Evolutionary conservation across 2,797 vertebrate genomes (phyloP).

Genomic region (Huso huso): DNA sequence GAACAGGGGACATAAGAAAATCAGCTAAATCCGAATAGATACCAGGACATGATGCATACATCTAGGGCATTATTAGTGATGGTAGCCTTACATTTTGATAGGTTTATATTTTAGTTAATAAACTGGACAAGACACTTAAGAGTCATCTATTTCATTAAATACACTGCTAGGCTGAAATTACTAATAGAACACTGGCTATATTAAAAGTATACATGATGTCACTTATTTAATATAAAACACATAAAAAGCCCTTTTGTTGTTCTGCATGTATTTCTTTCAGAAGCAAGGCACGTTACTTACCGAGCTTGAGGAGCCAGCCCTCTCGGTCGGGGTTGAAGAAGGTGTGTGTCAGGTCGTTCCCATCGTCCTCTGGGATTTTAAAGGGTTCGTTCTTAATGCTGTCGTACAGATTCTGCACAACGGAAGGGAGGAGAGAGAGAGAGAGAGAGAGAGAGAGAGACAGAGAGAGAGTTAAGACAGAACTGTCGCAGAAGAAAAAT

Average conservation of each 20-base stretch:
- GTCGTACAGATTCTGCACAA: constrained; percentile 80
- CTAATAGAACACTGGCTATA: no score
- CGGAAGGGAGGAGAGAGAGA: not conserved
- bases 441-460: constrained; percentile 1
- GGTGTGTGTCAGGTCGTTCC: constrained; percentile 91
- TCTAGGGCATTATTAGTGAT: not conserved
- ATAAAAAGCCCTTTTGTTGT: not conserved
- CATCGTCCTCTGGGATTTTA: constrained; percentile 90
- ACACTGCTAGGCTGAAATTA: no score
- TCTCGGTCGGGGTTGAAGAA: constrained; percentile 95
- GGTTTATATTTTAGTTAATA: no score
- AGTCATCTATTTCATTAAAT: no score
- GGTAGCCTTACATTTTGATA: not conserved
- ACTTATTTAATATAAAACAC: not conserved
- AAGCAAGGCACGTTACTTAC: constrained; percentile 52
- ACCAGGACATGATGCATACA: no score
- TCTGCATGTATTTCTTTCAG: not conserved
- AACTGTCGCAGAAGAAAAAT: not conserved
- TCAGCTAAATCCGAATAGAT: no score
- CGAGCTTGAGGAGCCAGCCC: constrained; percentile 90
- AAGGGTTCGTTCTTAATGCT: constrained; percentile 97
- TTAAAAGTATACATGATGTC: not conserved
- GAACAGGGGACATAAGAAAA: no score
- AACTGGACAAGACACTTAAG: no score
- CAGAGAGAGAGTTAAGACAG: not conserved